These are phyloP conservation scores for Prorops nasuta DNA, from an alignment of 1,140 invertebrate genomes.

Conservation along the genomic window DNA sequence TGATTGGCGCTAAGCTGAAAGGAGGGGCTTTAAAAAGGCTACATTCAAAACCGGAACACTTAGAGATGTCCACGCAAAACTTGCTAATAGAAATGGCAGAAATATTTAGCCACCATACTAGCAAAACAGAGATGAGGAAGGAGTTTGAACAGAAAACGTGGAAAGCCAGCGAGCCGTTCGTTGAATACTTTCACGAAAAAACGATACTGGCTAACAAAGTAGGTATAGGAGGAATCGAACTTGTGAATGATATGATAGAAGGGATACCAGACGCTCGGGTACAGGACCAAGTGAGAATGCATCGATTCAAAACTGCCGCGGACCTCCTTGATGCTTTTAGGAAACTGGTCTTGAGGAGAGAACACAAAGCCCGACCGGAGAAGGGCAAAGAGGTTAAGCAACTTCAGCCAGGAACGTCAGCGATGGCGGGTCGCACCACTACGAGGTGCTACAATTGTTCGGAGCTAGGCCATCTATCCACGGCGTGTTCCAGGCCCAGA, in stretches of 20 bases:
- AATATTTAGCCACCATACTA: background rate
- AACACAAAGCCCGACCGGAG: background rate
- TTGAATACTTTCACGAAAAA: background rate
- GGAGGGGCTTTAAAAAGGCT: background rate
- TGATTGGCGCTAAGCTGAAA: background rate
- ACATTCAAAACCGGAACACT: background rate
- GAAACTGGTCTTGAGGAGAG: background rate
- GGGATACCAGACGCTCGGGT: background rate
- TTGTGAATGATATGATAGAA: background rate
- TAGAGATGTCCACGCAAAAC: background rate
- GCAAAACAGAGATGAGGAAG: background rate
- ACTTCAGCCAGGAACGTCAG: background rate
- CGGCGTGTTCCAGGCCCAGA: background rate
- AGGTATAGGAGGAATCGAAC: background rate
- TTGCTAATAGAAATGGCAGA: background rate
- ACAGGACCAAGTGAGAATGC: background rate
- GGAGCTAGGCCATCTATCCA: background rate
- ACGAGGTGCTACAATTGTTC: background rate
- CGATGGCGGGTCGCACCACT: background rate
- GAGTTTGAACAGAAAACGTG: background rate
- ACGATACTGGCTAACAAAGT: background rate
- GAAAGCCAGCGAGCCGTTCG: background rate
- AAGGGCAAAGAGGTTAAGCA: background rate
- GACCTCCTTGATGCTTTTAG: background rate
- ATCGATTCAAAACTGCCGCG: background rate